Evolutionary conservation across 2,888 invertebrate genomes (phyloP).

Genomic region (Polyommatus iphigenia): DNA sequence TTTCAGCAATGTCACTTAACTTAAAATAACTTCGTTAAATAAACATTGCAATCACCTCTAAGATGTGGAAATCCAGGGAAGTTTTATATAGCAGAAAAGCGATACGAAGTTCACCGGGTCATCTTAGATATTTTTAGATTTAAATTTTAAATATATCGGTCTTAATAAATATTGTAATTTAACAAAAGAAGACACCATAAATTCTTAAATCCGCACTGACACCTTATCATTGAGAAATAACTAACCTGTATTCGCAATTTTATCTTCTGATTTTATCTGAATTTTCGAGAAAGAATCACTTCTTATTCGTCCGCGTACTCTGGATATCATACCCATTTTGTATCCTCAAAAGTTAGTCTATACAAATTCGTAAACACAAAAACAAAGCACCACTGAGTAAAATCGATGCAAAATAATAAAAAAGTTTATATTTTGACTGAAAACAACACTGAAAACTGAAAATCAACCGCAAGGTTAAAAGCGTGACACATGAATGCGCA

Average conservation of each 20-base stretch:
- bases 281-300: slow-evolving; percentile 83
- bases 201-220: background rate
- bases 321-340: slow-evolving; percentile 85
- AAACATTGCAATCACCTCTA: background rate
- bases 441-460: slow-evolving; percentile 33
- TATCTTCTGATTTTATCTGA: slow-evolving; percentile 83
- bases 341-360: background rate
- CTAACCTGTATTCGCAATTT: slow-evolving; percentile 85
- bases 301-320: slow-evolving; percentile 84
- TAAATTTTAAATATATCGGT: too few relatives aligned
- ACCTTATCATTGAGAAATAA: background rate
- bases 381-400: slow-evolving; percentile 25
- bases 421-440: slow-evolving; percentile 6
- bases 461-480: slow-evolving; percentile 53
- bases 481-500: slow-evolving; percentile 67
- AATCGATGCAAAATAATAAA: background rate
- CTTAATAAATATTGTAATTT: background rate
- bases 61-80: too few relatives aligned
- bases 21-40: background rate
- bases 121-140: too few relatives aligned
- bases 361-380: background rate
- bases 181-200: background rate
- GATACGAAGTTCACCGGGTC: too few relatives aligned
- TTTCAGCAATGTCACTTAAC: background rate
- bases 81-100: too few relatives aligned